Evolutionary conservation across 2,888 invertebrate genomes (phyloP).

Genomic region (Sinodicranocentrus sp.): DNA sequence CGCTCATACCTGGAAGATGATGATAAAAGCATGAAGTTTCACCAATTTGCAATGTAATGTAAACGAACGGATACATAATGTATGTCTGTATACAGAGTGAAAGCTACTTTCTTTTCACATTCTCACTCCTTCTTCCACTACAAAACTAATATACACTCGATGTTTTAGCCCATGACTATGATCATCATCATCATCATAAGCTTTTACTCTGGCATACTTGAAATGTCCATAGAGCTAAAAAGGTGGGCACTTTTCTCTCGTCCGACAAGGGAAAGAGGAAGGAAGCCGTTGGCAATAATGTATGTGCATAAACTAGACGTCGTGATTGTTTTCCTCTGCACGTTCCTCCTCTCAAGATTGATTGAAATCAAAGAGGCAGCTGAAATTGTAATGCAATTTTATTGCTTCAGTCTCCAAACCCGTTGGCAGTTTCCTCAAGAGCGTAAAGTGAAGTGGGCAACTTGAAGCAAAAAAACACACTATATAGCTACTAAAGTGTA

Average conservation of each 20-base stretch:
- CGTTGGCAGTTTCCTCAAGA: slow-evolving; percentile 4
- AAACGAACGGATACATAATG: neutral
- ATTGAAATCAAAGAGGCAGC: slow-evolving; percentile 62
- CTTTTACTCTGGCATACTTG: neutral
- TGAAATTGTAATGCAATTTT: slow-evolving; percentile 59
- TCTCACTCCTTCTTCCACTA: too few species aligned
- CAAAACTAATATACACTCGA: neutral
- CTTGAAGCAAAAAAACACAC: too few species aligned
- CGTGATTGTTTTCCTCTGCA: slow-evolving; percentile 49
- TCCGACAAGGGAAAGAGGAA: slow-evolving; percentile 27
- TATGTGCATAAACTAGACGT: slow-evolving; percentile 15
- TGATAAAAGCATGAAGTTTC: slow-evolving; percentile 8
- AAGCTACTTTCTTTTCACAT: neutral
- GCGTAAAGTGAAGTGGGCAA: too few species aligned
- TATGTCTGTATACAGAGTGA: neutral
- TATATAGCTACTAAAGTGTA: too few species aligned
- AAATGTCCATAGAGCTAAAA: neutral
- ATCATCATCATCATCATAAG: neutral
- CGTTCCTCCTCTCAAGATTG: slow-evolving; percentile 55
- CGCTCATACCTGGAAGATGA: too few species aligned
- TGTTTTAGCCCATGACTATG: neutral
- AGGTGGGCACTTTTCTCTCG: slow-evolving; percentile 11
- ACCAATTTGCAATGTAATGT: slow-evolving; percentile 11
- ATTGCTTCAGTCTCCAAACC: slow-evolving; percentile 34
- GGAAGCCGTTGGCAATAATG: slow-evolving; percentile 50